Evolutionary conservation across 2,888 invertebrate species (phyloP), one percentile per base, ranked within the genome.

Genomic region (Mantis religiosa): DNA sequence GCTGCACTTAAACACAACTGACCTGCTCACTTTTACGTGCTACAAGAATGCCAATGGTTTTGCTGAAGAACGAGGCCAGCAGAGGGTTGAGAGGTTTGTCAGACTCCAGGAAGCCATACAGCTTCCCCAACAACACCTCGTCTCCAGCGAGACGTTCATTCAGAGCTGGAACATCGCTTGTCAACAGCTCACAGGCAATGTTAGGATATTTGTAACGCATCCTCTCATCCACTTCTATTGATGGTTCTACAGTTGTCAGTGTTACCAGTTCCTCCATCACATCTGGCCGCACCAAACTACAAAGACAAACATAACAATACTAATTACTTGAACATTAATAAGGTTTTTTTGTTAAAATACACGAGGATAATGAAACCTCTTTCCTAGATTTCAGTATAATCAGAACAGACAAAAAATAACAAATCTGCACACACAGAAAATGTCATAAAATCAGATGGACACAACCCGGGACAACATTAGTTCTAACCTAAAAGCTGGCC

Each of bases 21-120:
- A 97, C 96, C 95, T 96, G 97, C 94, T 98, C 98, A 92, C 97
- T 96, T 94, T 97, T 97, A 93, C 97, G 96, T 91, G 97, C 96
- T 91, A 99, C 96, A 92, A 99, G 95, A 94, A 97, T 97, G 92
- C 97, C 97, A 93, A 99, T 96, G 91, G 98, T 98, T 95, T 98
- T 98, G 94, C 98, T 98, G 94, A 98, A 98, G 95, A 98, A 99
- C 91, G 98, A 98, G 88, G 99, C 98, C 92, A 99, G 95, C 91
- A 99, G 94, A 88, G 99, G 98, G 94, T 99, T 99, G 89, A 99
- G 95, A 82, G 98, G 97, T 91, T 97, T 96, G 91, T 98, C 97
- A 90, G 95, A 95, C 93, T 97, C 97, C 92, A 99, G 95, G 94
- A 99, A 99, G 92, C 96, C 96, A 93, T 98, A 99, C 90, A 99